Conservation (phyloP, 2,888 invertebrate species). For the Drosophila colorata region DNA sequence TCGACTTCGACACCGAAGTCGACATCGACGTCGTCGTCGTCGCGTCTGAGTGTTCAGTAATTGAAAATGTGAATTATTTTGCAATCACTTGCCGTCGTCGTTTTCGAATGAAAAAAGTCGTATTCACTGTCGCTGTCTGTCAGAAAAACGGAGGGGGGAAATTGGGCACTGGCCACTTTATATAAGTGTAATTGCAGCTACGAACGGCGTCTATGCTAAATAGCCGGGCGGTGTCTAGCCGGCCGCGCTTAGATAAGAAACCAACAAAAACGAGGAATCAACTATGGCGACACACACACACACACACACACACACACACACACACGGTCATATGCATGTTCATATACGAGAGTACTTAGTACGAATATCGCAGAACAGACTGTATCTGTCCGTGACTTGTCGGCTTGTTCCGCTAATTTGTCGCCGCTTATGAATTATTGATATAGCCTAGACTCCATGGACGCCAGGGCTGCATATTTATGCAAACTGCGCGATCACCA, state of each 20-base stretch:
- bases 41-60: conserved; percentile 75
- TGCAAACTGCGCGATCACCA: conserved; percentile 38
- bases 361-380: conserved; percentile 25
- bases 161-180: conserved; percentile 47
- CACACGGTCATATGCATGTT: neutral
- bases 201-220: conserved; percentile 69
- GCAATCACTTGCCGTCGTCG: conserved; percentile 63
- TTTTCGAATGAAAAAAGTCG: conserved; percentile 25
- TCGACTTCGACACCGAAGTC: conserved; percentile 15
- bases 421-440: conserved; percentile 75
- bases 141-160: conserved; percentile 1
- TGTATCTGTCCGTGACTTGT: conserved; percentile 68
- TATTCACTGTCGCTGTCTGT: conserved; percentile 15
- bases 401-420: conserved; percentile 76
- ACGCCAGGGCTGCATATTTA: conserved; percentile 52
- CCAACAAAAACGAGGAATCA: conserved; percentile 22
- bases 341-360: conserved; percentile 1
- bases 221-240: conserved; percentile 65
- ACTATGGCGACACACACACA: conserved; percentile 18
- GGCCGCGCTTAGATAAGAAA: conserved; percentile 50
- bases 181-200: conserved; percentile 64
- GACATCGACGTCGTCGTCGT: conserved; percentile 68
- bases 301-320: too few relatives aligned
- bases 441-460: conserved; percentile 56
- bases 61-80: conserved; percentile 77